Base-by-base conservation (phyloP, 37 sponge, comb jelly and placozoan species). In the Spongilla lacustris region DNA sequence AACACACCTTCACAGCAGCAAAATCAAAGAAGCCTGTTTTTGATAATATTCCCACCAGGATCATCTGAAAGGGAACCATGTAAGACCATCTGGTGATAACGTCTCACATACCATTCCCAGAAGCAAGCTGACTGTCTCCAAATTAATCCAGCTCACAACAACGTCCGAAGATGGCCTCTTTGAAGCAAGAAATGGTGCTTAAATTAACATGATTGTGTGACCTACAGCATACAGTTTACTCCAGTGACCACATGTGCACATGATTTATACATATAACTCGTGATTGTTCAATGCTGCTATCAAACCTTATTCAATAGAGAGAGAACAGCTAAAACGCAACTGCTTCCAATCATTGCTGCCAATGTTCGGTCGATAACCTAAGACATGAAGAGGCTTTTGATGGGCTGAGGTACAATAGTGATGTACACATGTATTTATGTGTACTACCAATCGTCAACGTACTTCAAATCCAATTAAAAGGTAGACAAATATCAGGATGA, bases 1-100 rank as follows among this genome's bases (percentile, higher is more conserved):
- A 25, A 12, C 30, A 13, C 66, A 95, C 92, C 88, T 98, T 98
- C 68, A 98, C 95, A 27, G 99, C 99, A 41, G 92, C 73, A 74
- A 91, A 98, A 81, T 98, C 99, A 71, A 98, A 98, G 86, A 98
- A 94, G 8, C 99, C 99, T 37, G 97, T 91, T 50, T 93, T 90
- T 33, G 99, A 91, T 77, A 98, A 92, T 23, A 98, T 83, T 22
- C 89, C 97, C 24, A 98, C 99, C 72, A 98, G 79, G 14, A 91
- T 88, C 99, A 98, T 98, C 98, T 96, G 83, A 48, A 68, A 19
- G 71, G 35, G 74, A 80, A 38, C 21, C 67, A 3, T 25, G 75
- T 21, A 66, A 66, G 6, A 28, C 67, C 9, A 33, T 31, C 41
- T n/a, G 80, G 1, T 46, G 3, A 2, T 17, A 2, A 34, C 10